Base-by-base conservation (phyloP, 2,113 vertebrate genomes). In the Engraulis encrasicolus region DNA sequence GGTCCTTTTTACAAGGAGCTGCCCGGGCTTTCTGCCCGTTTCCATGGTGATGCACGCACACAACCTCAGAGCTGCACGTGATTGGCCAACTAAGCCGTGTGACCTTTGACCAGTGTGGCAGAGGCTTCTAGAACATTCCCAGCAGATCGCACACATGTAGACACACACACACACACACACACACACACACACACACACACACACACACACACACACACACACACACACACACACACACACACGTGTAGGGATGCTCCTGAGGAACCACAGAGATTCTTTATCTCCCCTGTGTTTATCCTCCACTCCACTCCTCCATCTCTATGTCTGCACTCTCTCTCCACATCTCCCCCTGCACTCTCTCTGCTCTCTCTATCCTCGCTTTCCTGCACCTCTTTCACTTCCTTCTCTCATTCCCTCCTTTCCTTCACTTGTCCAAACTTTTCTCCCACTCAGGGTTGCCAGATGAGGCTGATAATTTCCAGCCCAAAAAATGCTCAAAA, bases 41-140 rank as follows among this genome's bases (percentile, higher is more conserved):
- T n/a, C n/a, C n/a, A n/a, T n/a, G n/a, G n/a, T n/a, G n/a, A n/a
- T n/a, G n/a, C n/a, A n/a, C n/a, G n/a, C n/a, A n/a, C n/a, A n/a
- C n/a, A n/a, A n/a, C n/a, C 31, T 2, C 27, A 17, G 27, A 1
- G 6, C 9, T 36, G 66, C 27, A 31, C 31, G 4, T 74, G 66
- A 74, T 74, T 15, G 27, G 66, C 14, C 66, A 34, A 31, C 31
- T 74, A 74, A 74, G 66, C 27, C 27, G 66, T 74, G 66, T 74
- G 66, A 74, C 27, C 66, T 74, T 34, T 74, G 66, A 2, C 12
- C n/a, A 61, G 58, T 1, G 58, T 23, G 6, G 58, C 58, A n/a
- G n/a, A 11, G n/a, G 20, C 66, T 74, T 74, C 66, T 34, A 74
- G 66, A 74, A 74, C 66, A 31, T 74, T 74, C 66, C 66, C 66